phyloP scores from a whole-genome alignment of 2,113 vertebrate genomes.

The Stegastes partitus region DNA sequence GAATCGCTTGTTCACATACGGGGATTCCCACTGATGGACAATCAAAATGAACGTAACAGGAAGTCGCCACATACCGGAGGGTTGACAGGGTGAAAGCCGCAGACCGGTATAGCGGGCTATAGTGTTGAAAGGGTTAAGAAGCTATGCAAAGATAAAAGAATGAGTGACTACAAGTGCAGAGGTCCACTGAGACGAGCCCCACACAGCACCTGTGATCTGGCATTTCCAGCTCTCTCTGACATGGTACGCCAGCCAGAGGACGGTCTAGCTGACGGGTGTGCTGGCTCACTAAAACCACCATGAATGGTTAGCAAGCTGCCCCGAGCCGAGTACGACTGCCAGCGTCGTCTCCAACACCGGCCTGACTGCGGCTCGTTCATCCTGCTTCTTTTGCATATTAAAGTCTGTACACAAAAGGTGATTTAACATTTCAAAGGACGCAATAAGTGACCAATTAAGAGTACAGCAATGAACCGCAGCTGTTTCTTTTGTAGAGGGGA shows the following conservation, averaged over 20 bases:
- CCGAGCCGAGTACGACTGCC: background rate
- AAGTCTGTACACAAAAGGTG: background rate
- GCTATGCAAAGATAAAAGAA: constrained; percentile 27
- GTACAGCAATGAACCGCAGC: constrained; percentile 36
- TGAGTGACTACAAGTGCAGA: constrained; percentile 20
- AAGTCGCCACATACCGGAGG: no score
- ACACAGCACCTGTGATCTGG: background rate
- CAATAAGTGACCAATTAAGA: background rate
- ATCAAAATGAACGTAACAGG: no score
- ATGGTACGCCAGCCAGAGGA: background rate
- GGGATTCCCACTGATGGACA: no score
- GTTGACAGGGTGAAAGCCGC: no score
- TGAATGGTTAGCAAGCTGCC: background rate
- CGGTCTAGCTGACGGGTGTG: constrained; percentile 7
- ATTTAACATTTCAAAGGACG: background rate
- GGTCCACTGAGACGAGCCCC: constrained; percentile 18
- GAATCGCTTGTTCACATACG: no score
- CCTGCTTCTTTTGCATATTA: constrained; percentile 8
- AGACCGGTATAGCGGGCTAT: no score
- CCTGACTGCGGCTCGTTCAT: background rate
- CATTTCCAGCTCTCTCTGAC: background rate
- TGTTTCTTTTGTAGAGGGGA: constrained; percentile 15
- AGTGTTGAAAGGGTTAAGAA: no score
- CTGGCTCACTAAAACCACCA: constrained; percentile 34
- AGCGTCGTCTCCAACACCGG: background rate